phyloP scores from a whole-genome alignment of 2,797 vertebrate genomes.

The Trichosurus vulpecula region DNA sequence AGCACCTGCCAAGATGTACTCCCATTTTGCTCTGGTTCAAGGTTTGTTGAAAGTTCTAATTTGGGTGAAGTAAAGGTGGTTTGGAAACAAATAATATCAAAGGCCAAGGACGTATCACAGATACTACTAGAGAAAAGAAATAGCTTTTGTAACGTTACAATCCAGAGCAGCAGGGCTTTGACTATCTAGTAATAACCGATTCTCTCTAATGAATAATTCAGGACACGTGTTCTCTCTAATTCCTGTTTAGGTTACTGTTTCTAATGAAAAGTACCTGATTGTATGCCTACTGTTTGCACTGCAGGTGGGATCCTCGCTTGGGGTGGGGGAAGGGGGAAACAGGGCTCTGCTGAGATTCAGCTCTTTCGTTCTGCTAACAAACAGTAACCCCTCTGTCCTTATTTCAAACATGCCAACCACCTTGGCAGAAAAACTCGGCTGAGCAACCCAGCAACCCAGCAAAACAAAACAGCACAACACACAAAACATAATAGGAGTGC shows the following conservation, averaged over 20 bases:
- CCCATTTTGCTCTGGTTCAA: background rate
- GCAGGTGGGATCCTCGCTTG: background rate
- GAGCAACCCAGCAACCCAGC: background rate
- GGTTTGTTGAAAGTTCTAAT: background rate
- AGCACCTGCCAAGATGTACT: background rate
- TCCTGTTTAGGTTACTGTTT: background rate
- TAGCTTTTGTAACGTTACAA: background rate
- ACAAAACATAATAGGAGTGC: background rate
- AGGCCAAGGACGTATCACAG: background rate
- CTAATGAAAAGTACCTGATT: background rate
- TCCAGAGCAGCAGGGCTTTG: background rate
- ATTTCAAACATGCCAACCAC: conserved; percentile 1
- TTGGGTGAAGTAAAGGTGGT: background rate
- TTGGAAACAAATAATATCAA: background rate
- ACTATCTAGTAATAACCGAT: background rate
- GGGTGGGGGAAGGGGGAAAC: background rate
- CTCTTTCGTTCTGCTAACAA: background rate
- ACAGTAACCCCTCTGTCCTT: background rate
- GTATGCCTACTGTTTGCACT: background rate
- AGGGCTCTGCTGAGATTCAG: background rate
- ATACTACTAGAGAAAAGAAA: background rate
- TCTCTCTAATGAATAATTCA: background rate
- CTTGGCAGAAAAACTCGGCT: background rate
- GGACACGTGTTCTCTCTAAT: background rate
- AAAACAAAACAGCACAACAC: background rate